Base-by-base conservation (phyloP, 2,113 vertebrate genomes). In the Circaetus gallicus region DNA sequence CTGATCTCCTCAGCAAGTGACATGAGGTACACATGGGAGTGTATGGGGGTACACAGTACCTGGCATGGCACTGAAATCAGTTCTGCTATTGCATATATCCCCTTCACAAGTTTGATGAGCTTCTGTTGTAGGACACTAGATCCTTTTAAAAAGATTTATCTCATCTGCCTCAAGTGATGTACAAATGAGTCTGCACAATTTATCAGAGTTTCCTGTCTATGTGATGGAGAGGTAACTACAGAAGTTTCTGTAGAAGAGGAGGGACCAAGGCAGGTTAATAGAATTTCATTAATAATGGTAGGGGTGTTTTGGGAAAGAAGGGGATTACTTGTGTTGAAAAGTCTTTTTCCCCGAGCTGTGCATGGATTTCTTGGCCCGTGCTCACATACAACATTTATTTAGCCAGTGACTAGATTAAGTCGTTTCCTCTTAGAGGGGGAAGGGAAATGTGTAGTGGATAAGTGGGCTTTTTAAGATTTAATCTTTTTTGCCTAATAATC, bases 31-130 rank as follows among this genome's bases (percentile, higher is more conserved):
- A 10, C 26, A 6, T 9, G 50, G 8, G 50, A 52, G 26, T 26
- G 24, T 52, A 28, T 7, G 9, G 6, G 14, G 2, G 1, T 22
- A 3, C 14, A 2, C 8, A 52, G 8, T 17, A 29, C 24, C 36
- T 70, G 69, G 2, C 14, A 20, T 7, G 17, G 3, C 21, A 49
- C 10, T 32, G 21, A 53, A 83, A 34, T 52, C 16, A 8, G 10
- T 86, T 87, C 45, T 78, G 20, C 18, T 43, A 2, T 22, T 26
- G 13, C 1, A 2, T 36, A 15, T 29, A 28, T 18, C 21, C 3
- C 8, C 19, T 62, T 62, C 16, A 8, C 7, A 63, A 67, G 6
- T 82, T 31, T 49, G 18, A 9, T 42, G 59, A 82, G 20, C 25
- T 96, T 87, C 47, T 72, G 11, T 18, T 73, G 42, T 58, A 45